Evolutionary conservation across 92 coral and sea anemone genomes (phyloP).

Genomic region (Palythoa grandiflora): DNA sequence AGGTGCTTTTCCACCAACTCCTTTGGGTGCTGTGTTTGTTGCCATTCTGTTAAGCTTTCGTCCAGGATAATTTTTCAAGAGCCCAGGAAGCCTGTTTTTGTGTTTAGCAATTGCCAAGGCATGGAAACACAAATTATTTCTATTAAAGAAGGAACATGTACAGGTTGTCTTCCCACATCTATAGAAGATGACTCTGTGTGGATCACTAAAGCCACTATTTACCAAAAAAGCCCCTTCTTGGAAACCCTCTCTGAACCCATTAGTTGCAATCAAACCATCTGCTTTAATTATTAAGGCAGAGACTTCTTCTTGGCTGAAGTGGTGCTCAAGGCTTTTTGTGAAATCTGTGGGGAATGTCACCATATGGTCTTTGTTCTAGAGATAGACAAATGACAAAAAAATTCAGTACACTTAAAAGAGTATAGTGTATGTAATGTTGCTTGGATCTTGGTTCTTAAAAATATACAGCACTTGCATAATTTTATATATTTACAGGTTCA

Average conservation of each 20-base stretch:
- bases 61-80: constrained; percentile 44
- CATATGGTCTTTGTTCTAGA: neutral
- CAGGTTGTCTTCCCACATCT: constrained; percentile 65
- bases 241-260: constrained; percentile 58
- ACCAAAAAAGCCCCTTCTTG: constrained; percentile 49
- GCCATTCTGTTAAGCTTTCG: constrained; percentile 45
- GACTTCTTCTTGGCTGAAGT: constrained; percentile 15
- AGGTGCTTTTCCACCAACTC: constrained; percentile 44
- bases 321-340: neutral
- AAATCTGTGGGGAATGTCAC: neutral
- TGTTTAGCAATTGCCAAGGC: constrained; percentile 50
- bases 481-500: neutral
- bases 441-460: neutral
- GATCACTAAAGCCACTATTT: constrained; percentile 58
- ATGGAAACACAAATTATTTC: constrained; percentile 52
- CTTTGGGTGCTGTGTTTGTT: constrained; percentile 49
- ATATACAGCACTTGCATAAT: neutral
- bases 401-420: neutral
- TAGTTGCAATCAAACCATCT: constrained; percentile 41
- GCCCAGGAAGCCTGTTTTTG: constrained; percentile 44
- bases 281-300: constrained; percentile 53
- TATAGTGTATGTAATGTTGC: neutral
- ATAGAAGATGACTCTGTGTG: constrained; percentile 54
- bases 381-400: neutral
- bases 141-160: constrained; percentile 41